A percentile compares a stretch with the other conserved stretches of the same genome.
Conservation (phyloP, 1,140 invertebrate species). For the Brachionus koreanus region DNA sequence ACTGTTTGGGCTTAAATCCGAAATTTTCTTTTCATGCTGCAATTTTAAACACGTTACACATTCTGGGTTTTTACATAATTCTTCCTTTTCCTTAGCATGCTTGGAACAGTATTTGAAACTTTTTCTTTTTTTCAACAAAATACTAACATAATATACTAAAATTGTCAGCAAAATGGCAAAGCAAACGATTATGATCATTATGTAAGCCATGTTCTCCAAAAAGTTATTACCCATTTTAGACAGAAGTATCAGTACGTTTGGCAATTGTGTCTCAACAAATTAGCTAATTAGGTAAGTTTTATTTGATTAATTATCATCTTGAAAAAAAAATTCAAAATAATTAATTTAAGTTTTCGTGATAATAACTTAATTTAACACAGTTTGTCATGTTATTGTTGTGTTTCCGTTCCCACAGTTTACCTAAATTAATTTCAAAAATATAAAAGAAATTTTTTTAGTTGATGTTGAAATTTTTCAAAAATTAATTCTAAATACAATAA, state of each 20-base stretch:
- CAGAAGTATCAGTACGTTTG: not conserved
- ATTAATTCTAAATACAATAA: no score
- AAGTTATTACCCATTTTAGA: not conserved
- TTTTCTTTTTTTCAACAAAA: not conserved
- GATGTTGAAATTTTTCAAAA: no score
- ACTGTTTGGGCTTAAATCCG: not conserved
- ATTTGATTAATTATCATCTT: no score
- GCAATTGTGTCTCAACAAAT: not conserved
- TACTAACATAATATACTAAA: conserved; percentile 6
- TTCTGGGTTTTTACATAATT: not conserved
- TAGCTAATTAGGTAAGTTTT: not conserved
- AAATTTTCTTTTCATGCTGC: not conserved
- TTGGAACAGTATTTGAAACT: not conserved
- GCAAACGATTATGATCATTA: conserved; percentile 31
- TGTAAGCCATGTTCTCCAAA: conserved; percentile 14
- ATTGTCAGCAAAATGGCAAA: not conserved
- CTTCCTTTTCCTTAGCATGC: conserved; percentile 24
- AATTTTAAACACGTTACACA: not conserved
- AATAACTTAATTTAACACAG: no score
- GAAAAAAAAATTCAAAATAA: no score
- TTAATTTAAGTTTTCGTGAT: no score
- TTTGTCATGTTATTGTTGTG: no score
- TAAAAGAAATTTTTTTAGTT: no score
- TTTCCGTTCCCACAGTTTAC: no score
- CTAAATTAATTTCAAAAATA: no score